Conservation (phyloP, 1,140 invertebrate genomes). For the Andrena cerasifolii region DNA sequence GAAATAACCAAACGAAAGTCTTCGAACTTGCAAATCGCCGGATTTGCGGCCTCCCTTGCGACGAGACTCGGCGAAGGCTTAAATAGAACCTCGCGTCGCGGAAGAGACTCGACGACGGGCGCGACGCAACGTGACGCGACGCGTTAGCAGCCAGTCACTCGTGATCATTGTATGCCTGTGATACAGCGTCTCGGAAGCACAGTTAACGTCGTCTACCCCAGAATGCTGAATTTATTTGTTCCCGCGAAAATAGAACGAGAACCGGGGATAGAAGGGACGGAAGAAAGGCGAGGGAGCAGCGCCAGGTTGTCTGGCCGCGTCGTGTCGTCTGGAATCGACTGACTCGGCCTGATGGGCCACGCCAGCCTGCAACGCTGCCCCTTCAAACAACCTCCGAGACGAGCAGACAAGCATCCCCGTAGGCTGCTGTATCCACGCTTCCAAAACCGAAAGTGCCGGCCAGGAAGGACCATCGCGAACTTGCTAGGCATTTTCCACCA, state of each 20-base stretch:
- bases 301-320: slow-evolving; percentile 22
- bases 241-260: background rate
- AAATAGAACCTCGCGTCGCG: background rate
- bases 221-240: background rate
- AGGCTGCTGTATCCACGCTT: background rate
- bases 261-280: background rate
- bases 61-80: background rate
- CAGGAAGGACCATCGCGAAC: too few relatives aligned
- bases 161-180: too few relatives aligned
- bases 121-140: too few relatives aligned
- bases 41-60: background rate
- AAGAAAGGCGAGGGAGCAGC: background rate
- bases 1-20: slow-evolving; percentile 43
- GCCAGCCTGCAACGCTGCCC: background rate
- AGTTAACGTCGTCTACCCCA: too few relatives aligned
- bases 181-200: too few relatives aligned
- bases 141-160: background rate
- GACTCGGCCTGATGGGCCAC: background rate
- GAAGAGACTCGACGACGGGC: slow-evolving; percentile 3
- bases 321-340: slow-evolving; percentile 4
- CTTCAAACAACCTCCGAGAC: background rate
- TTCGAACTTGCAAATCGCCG: background rate
- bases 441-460: too few relatives aligned
- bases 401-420: background rate
- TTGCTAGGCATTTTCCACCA: too few relatives aligned